Base-by-base conservation (phyloP, 1,140 invertebrate genomes). In the Arion vulgaris region DNA sequence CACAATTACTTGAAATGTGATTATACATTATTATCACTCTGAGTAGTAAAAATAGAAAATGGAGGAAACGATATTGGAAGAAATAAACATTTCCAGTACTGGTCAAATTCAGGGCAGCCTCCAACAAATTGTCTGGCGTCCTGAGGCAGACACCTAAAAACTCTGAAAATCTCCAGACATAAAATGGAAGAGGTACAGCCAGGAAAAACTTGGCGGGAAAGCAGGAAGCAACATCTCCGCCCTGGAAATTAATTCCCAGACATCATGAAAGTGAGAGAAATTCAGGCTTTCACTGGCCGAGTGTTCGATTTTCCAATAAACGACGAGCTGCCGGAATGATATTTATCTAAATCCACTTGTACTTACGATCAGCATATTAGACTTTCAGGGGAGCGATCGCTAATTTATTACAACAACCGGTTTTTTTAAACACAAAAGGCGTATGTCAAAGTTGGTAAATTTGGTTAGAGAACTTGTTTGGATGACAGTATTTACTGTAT, bases 231-330 rank as follows among this genome's bases (percentile, higher is more conserved):
- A 57, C 51, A 57, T 57, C 51, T 57, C 51, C 26, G 9, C 7
- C 26, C 2, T 15, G 28, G 62, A 66, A 66, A 66, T 66, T 66
- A 66, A 66, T 66, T 66, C 62, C 62, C n/a, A 66, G 28, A 66
- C 28, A 34, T 7, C n/a, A 2, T 32, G 62, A 32, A 66, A 28
- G 28, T 28, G 62, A 66, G 62, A 28, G 62, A 72, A 41, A 0
- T 23, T 38, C 41, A n/a, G 1, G 71, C 38, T 41, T 41, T 39
- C 71, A 13, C 69, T 19, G 71, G 26, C 38, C 36, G 38, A 45
- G n/a, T 7, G 41, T 72, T 72, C 71, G 71, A 72, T 72, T 72
- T 41, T 19, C 38, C 36, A 41, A 72, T 72, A 45, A 72, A 41
- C 41, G 38, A 36, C 4, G 11, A 45, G 41, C 15, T 38, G 15